A percentile compares a stretch with the other conserved stretches of the same genome.
Evolutionary conservation across 1,140 invertebrate genomes (phyloP).

Genomic region (Asobara japonica): DNA sequence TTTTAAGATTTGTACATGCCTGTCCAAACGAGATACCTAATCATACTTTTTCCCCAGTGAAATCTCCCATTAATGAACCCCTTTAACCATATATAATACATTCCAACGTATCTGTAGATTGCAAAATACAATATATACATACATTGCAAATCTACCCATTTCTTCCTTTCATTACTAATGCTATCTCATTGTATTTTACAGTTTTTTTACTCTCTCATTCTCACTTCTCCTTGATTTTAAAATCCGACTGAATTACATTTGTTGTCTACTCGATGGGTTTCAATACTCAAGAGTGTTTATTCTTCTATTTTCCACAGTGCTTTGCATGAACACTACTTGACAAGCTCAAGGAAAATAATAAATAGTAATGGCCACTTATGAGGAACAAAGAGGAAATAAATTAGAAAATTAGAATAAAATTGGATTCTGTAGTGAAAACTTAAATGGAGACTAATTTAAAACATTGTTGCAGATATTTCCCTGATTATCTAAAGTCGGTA

Average conservation of each 20-base stretch:
- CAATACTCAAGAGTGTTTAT: not conserved
- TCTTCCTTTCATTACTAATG: constrained; percentile 46
- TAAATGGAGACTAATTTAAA: not conserved
- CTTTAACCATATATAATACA: constrained; percentile 56
- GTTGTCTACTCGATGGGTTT: constrained; percentile 5
- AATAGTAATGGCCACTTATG: constrained; percentile 5
- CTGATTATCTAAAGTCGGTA: not conserved
- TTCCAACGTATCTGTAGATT: constrained; percentile 55
- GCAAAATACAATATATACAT: constrained; percentile 59
- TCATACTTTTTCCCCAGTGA: not conserved
- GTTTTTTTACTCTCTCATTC: constrained; percentile 2
- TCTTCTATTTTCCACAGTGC: not conserved
- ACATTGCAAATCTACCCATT: constrained; percentile 44
- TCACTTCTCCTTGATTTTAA: not conserved
- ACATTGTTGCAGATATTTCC: not conserved
- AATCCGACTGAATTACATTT: not conserved
- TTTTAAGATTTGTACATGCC: constrained; percentile 55
- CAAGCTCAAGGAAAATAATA: not conserved
- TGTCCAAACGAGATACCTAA: not conserved
- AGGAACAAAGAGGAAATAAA: not conserved
- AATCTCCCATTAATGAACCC: not conserved
- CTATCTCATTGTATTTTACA: constrained; percentile 12
- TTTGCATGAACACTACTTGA: not conserved
- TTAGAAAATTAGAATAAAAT: not conserved
- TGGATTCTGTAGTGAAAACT: not conserved